These are phyloP conservation scores for Lasioglossum villosulum DNA, from an alignment of 2,888 invertebrate genomes.

Conservation along the genomic window DNA sequence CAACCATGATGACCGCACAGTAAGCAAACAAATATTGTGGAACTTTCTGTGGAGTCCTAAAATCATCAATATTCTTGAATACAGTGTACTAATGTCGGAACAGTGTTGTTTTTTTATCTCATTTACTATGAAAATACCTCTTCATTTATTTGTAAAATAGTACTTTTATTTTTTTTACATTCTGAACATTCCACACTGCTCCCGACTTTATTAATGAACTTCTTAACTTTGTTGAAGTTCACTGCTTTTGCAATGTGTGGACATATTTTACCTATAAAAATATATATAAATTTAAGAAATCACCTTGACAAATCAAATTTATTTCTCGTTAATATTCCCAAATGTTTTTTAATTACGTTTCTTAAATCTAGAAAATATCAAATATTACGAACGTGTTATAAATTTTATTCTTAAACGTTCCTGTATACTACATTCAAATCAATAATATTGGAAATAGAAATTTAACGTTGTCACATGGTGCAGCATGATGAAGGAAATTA, in stretches of 20 bases:
- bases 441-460: not conserved
- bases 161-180: conserved; percentile 86
- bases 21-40: conserved; percentile 91
- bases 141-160: conserved; percentile 85
- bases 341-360: not conserved
- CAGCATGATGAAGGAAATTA: not conserved
- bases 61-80: conserved; percentile 1
- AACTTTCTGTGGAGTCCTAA: conserved; percentile 59
- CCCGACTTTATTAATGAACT: conserved; percentile 86
- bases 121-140: conserved; percentile 64
- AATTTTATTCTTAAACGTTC: not conserved
- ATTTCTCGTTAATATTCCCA: not conserved
- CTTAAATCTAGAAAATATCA: not conserved
- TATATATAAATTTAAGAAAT: not conserved
- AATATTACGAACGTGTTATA: not conserved
- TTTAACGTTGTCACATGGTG: not conserved
- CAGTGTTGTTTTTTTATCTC: not conserved
- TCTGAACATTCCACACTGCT: conserved; percentile 87
- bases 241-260: conserved; percentile 90
- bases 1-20: conserved; percentile 93
- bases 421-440: not conserved
- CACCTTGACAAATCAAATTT: not conserved
- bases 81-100: not conserved
- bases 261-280: conserved; percentile 84
- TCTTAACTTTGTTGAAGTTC: conserved; percentile 87